Conservation (phyloP, 1,140 invertebrate species). For the honey bee (Apis mellifera) region Amel_HAv3.1 CM009931.2:8031501-8032000, state of each 20-base stretch:
- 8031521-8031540: conserved; percentile 29
- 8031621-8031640: conserved; percentile 13
- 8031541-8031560: conserved; percentile 39
- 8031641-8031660: conserved; percentile 10
- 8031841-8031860: no score
- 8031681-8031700: conserved; percentile 23
- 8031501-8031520: conserved; percentile 54
- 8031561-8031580: conserved; percentile 30
- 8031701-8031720: background rate
- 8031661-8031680: conserved; percentile 28
- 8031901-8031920: no score
- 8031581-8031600: conserved; percentile 34
- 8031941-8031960: conserved; percentile 32
- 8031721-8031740: background rate
- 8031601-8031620: conserved; percentile 13
- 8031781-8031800: no score
- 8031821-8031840: no score
- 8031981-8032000: background rate
- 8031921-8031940: background rate
- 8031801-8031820: no score
- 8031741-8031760: no score
- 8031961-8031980: background rate
- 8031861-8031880: no score
- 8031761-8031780: no score
- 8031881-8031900: no score